Conservation (phyloP, 2,888 invertebrate species). For the Carcina quercana region DNA sequence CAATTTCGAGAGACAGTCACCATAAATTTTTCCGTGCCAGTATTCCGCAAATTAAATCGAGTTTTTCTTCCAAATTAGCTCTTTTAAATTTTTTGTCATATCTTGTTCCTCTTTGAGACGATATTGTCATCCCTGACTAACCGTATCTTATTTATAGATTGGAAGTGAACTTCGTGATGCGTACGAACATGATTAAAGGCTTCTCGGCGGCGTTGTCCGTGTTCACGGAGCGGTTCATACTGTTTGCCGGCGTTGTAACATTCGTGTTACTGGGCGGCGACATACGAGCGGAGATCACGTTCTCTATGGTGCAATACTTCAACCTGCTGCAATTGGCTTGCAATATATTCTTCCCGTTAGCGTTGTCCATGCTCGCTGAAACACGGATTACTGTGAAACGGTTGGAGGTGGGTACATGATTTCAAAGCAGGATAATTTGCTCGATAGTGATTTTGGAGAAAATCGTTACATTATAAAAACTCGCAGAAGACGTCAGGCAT, state of each 20-base stretch:
- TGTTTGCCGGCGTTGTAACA: conserved; percentile 85
- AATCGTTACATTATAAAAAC: too few relatives aligned
- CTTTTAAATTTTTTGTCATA: too few relatives aligned
- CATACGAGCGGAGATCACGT: conserved; percentile 78
- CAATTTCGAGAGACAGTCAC: too few relatives aligned
- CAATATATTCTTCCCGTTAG: conserved; percentile 78
- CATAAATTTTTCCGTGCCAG: not conserved
- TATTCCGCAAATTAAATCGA: too few relatives aligned
- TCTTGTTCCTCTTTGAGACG: too few relatives aligned
- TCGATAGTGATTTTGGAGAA: too few relatives aligned
- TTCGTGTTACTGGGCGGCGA: conserved; percentile 80
- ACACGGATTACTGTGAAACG: conserved; percentile 76
- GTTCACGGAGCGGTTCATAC: conserved; percentile 88
- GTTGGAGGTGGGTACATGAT: conserved; percentile 64
- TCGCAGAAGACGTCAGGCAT: too few relatives aligned
- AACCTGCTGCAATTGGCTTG: conserved; percentile 81
- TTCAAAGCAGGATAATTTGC: too few relatives aligned
- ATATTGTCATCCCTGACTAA: too few relatives aligned
- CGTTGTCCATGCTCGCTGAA: conserved; percentile 76
- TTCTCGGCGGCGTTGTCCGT: conserved; percentile 80
- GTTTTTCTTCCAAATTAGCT: too few relatives aligned
- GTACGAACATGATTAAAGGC: conserved; percentile 79
- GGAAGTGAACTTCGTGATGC: conserved; percentile 80
- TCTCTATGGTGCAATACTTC: conserved; percentile 85
- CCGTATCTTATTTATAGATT: conserved; percentile 73